These are phyloP conservation scores for Ashinkailepas kermadecensis DNA, from an alignment of 2,888 invertebrate species.

Conservation along the genomic window DNA sequence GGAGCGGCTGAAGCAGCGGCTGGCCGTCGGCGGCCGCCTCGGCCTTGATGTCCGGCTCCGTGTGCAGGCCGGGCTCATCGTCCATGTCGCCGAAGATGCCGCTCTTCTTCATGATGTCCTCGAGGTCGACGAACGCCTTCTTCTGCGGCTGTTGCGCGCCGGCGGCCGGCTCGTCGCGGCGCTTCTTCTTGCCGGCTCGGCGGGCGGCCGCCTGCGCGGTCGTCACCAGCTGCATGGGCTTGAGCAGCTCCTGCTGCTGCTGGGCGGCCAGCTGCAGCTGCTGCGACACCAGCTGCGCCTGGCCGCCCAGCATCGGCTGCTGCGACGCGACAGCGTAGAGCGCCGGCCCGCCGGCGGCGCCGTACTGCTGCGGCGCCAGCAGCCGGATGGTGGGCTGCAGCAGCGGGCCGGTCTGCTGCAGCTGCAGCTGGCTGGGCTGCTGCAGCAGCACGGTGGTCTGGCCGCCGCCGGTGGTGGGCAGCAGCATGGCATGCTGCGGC, in stretches of 20 bases:
- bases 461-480: constrained; percentile 19
- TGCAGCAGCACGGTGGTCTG: constrained; percentile 10
- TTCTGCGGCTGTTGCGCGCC: background rate
- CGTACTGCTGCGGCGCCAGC: background rate
- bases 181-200: background rate
- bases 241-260: background rate
- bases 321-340: constrained; percentile 2
- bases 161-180: constrained; percentile 2
- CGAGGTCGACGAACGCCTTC: constrained; percentile 19
- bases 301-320: background rate
- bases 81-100: constrained; percentile 18
- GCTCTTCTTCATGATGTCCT: constrained; percentile 23
- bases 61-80: constrained; percentile 12
- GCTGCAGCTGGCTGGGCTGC: background rate
- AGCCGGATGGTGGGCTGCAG: constrained; percentile 4
- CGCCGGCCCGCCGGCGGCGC: background rate
- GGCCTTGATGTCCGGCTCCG: background rate
- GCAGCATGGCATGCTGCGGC: constrained; percentile 8
- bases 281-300: background rate
- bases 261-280: background rate
- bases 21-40: background rate
- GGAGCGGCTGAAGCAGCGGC: background rate
- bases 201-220: background rate
- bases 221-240: background rate
- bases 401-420: background rate